Evolutionary conservation across 2,888 invertebrate species (phyloP), one percentile per base, ranked within the genome.

Genomic region (Caenorhabditis sp.): DNA sequence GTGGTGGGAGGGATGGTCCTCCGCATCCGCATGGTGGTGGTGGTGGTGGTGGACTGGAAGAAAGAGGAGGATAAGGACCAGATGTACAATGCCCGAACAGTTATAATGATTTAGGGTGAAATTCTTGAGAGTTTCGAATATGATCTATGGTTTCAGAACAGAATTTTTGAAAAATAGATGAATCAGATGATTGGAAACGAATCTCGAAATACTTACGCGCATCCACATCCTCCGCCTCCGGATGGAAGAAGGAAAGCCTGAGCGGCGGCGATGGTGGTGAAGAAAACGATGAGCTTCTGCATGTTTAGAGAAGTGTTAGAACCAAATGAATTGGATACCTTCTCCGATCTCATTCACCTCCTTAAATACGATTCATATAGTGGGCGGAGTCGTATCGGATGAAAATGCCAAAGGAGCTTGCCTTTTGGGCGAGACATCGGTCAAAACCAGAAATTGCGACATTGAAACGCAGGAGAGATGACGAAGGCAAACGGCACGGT

Each of bases 21-120:
- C 84, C 86, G 83, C 86, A 82, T 68, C 86, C 84, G 44, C 80
- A 75, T 58, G 80, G 76, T 59, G 86, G 86, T 75, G 86, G 84
- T 75, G 86, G 86, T 68, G 82, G 82, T 68, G 82, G 82, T 75
- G 86, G 84, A 59, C 86, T 84, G 82, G 22, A 85, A 74, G 47
- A 12, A 14, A 63, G 26, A n/a, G 35, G 41, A 58, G 19, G 16
- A 31, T 26, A 35, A 58, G 16, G 22, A 24, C 22, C 10, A 61
- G 1, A 24, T 38, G 16, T n/a, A n/a, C n/a, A n/a, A n/a, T n/a
- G n/a, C n/a, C n/a, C n/a, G n/a, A n/a, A n/a, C n/a, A n/a, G n/a
- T n/a, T n/a, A n/a, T n/a, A n/a, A n/a, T n/a, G n/a, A n/a, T n/a
- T n/a, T n/a, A n/a, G n/a, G n/a, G n/a, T n/a, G n/a, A n/a, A n/a